Evolutionary conservation across 2,888 invertebrate species (phyloP).

Genomic region (Cetonia aurata): DNA sequence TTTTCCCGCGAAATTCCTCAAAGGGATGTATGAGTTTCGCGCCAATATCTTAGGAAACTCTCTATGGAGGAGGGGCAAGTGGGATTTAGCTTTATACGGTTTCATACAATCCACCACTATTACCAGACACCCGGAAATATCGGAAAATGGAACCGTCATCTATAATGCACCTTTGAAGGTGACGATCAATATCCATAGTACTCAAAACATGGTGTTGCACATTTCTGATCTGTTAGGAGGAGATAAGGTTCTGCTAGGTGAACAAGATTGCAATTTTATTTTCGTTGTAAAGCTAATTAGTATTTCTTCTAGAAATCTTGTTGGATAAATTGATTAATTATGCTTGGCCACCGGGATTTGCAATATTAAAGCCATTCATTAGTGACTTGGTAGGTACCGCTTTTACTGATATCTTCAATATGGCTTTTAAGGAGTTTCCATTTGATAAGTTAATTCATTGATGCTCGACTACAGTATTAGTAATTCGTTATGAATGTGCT

Average conservation of each 20-base stretch:
- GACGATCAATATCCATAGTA: constrained; percentile 79
- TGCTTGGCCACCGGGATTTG: constrained; percentile 85
- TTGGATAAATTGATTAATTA: constrained; percentile 83
- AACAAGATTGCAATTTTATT: constrained; percentile 23
- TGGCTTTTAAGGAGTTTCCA: constrained; percentile 80
- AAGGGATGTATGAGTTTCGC: constrained; percentile 76
- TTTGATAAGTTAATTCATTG: constrained; percentile 73
- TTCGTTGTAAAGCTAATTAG: neutral
- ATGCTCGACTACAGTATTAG: too few species aligned
- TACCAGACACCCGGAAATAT: constrained; percentile 68
- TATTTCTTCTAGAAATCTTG: constrained; percentile 70
- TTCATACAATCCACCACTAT: constrained; percentile 76
- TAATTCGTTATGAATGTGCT: too few species aligned
- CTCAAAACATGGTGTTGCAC: constrained; percentile 83
- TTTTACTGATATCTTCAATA: constrained; percentile 85
- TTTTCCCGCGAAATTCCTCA: constrained; percentile 83
- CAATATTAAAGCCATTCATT: constrained; percentile 80
- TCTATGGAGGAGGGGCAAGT: constrained; percentile 75
- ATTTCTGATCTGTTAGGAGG: constrained; percentile 80
- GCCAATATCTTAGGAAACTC: constrained; percentile 74
- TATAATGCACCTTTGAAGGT: constrained; percentile 70
- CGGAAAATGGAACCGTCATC: constrained; percentile 56
- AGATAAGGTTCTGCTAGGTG: constrained; percentile 73
- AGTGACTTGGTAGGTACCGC: constrained; percentile 87
- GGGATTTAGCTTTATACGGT: constrained; percentile 82